phyloP scores from a whole-genome alignment of 2,888 invertebrate species.

The Drosophila nigricruria region DNA sequence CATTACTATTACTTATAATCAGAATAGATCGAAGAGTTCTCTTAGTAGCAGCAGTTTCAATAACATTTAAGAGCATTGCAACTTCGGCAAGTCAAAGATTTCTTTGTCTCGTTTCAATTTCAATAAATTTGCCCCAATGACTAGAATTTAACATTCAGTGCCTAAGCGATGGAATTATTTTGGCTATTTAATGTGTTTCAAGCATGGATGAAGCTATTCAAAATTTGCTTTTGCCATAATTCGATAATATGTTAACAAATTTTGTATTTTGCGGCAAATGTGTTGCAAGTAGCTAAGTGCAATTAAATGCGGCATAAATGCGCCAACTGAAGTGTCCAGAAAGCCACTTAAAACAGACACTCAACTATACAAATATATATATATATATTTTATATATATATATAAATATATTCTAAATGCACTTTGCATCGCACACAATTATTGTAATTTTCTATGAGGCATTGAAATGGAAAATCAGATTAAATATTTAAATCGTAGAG shows the following conservation, averaged over 20 bases:
- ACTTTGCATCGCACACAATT: constrained; percentile 27
- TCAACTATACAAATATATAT: constrained; percentile 15
- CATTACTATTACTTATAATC: too few relatives aligned
- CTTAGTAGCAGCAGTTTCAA: background rate
- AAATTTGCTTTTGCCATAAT: constrained; percentile 13
- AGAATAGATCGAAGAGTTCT: background rate
- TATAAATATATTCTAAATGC: constrained; percentile 19
- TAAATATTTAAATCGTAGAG: constrained; percentile 76
- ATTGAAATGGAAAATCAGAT: constrained; percentile 76
- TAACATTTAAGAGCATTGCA: background rate
- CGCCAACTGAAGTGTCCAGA: constrained; percentile 23
- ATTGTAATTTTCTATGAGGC: constrained; percentile 64
- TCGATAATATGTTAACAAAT: constrained; percentile 30
- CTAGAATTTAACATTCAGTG: background rate
- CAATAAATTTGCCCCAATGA: constrained; percentile 5
- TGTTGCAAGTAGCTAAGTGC: constrained; percentile 43
- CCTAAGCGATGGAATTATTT: constrained; percentile 7
- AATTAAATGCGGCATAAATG: constrained; percentile 46
- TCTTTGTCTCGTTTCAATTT: background rate
- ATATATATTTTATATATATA: constrained; percentile 8
- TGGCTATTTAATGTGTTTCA: constrained; percentile 13
- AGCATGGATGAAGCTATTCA: constrained; percentile 2
- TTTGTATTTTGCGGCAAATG: constrained; percentile 33
- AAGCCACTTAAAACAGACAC: constrained; percentile 47
- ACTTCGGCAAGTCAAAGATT: background rate